Base-by-base conservation (phyloP, 2,888 invertebrate genomes). In the Mycalesis mineus region DNA sequence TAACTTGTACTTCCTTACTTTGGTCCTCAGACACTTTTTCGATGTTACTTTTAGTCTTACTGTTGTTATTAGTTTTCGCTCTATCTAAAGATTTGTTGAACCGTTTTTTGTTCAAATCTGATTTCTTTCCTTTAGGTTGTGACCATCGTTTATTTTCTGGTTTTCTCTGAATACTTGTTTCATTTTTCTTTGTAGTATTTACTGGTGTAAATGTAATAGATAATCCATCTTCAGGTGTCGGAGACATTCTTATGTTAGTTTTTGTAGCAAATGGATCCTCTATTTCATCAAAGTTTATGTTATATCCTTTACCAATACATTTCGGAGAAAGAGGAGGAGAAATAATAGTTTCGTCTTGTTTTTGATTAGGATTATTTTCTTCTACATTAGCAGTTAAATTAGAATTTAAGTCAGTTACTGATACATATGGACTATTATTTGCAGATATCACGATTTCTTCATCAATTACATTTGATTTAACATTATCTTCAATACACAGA, bases 181-280 rank as follows among this genome's bases (percentile, higher is more conserved):
- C 36, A 41, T 58, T 58, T 15, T 41, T 44, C 9, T 49, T 14
- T 9, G 15, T 49, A 45, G 33, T 44, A 17, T 54, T 39, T 15
- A 22, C 31, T n/a, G 39, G 37, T 36, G 11, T 28, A 13, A 45
- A 53, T 37, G 42, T 67, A 33, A 60, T 64, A 31, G 50, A 28
- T 8, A 36, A 29, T 15, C 40, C 65, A 13, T 63, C 64, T 28
- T 70, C 65, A 11, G 82, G 67, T 14, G 82, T 67, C 13, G 87
- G 85, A 5, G 86, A 84, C 56, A 70, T 57, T 55, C 81, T 74
- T 14, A 85, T 80, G 65, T 80, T 84, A 28, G 75, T 77, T 78
- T 84, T 85, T 3, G 80, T 84, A 11, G 78, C 80, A 71, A 88
- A 88, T 36, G 85, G 88, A 67, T 88, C 75, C 55, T 84, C 80